Evolutionary conservation across 1,140 invertebrate species (phyloP).

Genomic region (Trinorchestia longiramus): DNA sequence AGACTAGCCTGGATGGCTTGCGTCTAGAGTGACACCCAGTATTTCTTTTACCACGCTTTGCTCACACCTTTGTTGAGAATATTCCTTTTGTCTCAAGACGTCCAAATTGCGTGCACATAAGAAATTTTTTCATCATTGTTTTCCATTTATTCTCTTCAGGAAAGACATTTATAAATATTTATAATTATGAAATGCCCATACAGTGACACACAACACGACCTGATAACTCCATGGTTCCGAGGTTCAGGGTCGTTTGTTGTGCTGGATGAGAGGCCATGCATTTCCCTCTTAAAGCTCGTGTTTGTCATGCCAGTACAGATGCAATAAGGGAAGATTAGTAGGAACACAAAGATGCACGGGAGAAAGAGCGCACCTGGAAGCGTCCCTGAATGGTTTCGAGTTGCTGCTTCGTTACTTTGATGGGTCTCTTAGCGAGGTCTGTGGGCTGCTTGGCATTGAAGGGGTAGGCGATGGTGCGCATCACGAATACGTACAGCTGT

Average conservation of each 20-base stretch:
- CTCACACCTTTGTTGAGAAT: neutral
- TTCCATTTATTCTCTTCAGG: neutral
- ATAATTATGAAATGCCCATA: neutral
- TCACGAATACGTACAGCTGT: slow-evolving; percentile 98
- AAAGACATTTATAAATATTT: neutral
- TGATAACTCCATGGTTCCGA: neutral
- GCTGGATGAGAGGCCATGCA: neutral
- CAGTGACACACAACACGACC: neutral
- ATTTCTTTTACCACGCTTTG: too few species aligned
- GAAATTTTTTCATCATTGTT: too few species aligned
- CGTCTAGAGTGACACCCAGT: too few species aligned
- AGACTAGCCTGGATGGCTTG: too few species aligned
- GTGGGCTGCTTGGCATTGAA: slow-evolving; percentile 99
- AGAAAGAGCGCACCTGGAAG: slow-evolving; percentile 63
- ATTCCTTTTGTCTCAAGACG: neutral
- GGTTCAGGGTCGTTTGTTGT: too few species aligned
- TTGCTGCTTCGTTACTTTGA: slow-evolving; percentile 96
- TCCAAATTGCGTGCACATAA: too few species aligned
- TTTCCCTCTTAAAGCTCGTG: neutral
- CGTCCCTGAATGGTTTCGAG: slow-evolving; percentile 83
- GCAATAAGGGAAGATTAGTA: neutral
- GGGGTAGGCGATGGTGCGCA: slow-evolving; percentile 97
- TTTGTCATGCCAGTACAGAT: neutral
- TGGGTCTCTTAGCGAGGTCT: slow-evolving; percentile 92
- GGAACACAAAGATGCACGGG: neutral